Base-by-base conservation (phyloP, 2,113 vertebrate genomes). In the Malaclemys terrapin region DNA sequence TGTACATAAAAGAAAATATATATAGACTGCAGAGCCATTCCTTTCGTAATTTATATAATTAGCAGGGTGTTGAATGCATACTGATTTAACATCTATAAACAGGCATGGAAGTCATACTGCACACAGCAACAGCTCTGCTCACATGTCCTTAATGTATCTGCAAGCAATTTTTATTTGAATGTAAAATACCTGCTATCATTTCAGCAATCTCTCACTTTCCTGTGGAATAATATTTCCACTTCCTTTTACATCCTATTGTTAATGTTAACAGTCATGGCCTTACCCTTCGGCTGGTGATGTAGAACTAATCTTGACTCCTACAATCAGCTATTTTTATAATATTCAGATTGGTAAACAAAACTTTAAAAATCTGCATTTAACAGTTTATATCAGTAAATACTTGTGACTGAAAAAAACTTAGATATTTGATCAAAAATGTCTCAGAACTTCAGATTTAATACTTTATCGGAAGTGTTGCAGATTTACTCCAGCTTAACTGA, bases 1-100 rank as follows among this genome's bases (percentile, higher is more conserved):
- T 87, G 78, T 93, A 35, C 52, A 75, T 84, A 88, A 94, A 93
- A 91, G 35, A 89, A 86, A 88, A 47, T 45, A 91, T 85, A 56
- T 56, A 85, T 47, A 47, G 59, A 93, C 4, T 93, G 79, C 47
- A 91, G 81, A 84, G 53, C 49, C 49, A 93, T 91, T 62, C 25
- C 80, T 82, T 93, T 88, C n/a, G 25, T 31, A 95, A 52, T 82
- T 90, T 72, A 57, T 69, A 59, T 20, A 89, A 52, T 16, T 89
- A 10, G 54, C 38, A 88, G 42, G 49, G 72, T 80, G 84, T 25
- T 80, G 85, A 91, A 38, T 25, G 24, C 52, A 56, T 87, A 49
- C 42, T 62, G 22, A 8, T 87, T 92, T 87, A 78, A 92, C 89
- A 24, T 52, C 87, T 89, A n/a, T 86, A 92, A 94, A 45, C 59